These are phyloP conservation scores for Apodemia hepburni DNA, from an alignment of 2,888 invertebrate genomes.

Conservation along the genomic window DNA sequence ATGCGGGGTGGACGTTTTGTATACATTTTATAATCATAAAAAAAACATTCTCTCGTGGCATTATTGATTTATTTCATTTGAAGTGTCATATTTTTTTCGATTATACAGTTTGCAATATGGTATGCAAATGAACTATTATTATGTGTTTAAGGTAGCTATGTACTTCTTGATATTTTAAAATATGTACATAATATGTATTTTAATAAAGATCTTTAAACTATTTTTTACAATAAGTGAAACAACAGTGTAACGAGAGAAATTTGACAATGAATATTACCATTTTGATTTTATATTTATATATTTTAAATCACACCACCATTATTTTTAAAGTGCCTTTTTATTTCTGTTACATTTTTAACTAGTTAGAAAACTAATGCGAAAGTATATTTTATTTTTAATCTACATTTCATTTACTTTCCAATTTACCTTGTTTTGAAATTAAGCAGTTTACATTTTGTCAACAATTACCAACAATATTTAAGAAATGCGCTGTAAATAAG, in stretches of 20 bases:
- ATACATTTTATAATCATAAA: slow-evolving; percentile 70
- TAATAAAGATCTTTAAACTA: slow-evolving; percentile 49
- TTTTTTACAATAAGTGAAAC: slow-evolving; percentile 71
- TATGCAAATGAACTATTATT: slow-evolving; percentile 23
- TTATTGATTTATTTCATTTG: slow-evolving; percentile 41
- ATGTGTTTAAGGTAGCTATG: slow-evolving; percentile 39
- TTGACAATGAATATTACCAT: slow-evolving; percentile 49
- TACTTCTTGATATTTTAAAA: slow-evolving; percentile 45
- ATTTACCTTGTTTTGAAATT: slow-evolving; percentile 6
- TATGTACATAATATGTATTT: slow-evolving; percentile 67
- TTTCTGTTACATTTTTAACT: slow-evolving; percentile 35
- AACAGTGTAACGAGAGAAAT: slow-evolving; percentile 75
- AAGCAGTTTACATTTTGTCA: background rate
- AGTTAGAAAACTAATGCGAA: slow-evolving; percentile 18
- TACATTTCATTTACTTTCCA: slow-evolving; percentile 13
- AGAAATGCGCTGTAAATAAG: slow-evolving; percentile 9
- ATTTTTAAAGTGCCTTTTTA: slow-evolving; percentile 70
- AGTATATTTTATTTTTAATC: slow-evolving; percentile 17
- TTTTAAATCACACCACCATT: slow-evolving; percentile 57
- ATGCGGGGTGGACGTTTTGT: slow-evolving; percentile 74
- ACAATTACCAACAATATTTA: background rate
- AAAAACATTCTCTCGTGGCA: slow-evolving; percentile 73
- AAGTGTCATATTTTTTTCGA: slow-evolving; percentile 22
- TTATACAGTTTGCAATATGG: slow-evolving; percentile 17
- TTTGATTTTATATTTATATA: slow-evolving; percentile 50